These are phyloP conservation scores for Automeris io DNA, from an alignment of 2,888 invertebrate species.

Conservation along the genomic window DNA sequence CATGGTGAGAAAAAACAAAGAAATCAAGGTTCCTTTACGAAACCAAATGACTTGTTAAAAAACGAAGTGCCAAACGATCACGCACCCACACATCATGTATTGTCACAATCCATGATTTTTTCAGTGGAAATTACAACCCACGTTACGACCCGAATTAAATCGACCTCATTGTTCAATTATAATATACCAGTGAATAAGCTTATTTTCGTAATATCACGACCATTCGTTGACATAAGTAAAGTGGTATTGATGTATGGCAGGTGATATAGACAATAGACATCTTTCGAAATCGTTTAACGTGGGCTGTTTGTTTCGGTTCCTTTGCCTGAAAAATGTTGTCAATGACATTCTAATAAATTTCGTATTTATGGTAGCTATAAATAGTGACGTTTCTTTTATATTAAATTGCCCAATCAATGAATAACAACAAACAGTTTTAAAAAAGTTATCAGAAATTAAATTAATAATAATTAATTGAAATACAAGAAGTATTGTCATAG, in stretches of 20 bases:
- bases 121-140: slow-evolving; percentile 7
- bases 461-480: no score
- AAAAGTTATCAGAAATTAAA: no score
- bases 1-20: not conserved
- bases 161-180: slow-evolving; percentile 33
- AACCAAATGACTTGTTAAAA: slow-evolving; percentile 1
- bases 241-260: slow-evolving; percentile 20
- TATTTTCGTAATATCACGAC: slow-evolving; percentile 27
- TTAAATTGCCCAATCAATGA: no score
- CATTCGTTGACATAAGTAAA: slow-evolving; percentile 22
- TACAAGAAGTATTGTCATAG: no score
- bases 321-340: slow-evolving; percentile 3
- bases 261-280: not conserved
- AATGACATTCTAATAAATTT: no score
- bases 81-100: slow-evolving; percentile 3
- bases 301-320: slow-evolving; percentile 1
- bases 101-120: slow-evolving; percentile 5
- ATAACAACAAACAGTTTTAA: no score
- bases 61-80: not conserved
- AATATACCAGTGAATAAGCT: slow-evolving; percentile 18
- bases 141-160: slow-evolving; percentile 25
- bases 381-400: no score
- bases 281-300: not conserved
- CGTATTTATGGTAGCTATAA: no score
- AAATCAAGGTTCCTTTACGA: slow-evolving; percentile 5